These are phyloP conservation scores for Drosophila formosana DNA, from an alignment of 2,888 invertebrate genomes.

Conservation along the genomic window DNA sequence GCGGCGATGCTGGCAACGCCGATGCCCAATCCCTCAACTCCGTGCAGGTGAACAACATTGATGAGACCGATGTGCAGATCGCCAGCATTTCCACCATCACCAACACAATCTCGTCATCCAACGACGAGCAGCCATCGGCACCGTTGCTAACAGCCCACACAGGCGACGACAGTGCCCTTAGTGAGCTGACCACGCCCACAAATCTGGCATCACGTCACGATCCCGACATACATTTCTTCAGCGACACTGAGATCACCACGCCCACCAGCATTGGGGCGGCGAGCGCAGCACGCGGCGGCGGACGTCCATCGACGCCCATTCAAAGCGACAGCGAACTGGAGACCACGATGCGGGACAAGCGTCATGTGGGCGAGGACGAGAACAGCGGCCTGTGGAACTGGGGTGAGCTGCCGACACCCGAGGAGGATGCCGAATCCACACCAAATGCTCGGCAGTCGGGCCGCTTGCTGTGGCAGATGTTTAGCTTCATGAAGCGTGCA, in stretches of 20 bases:
- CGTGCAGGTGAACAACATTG: conserved; percentile 65
- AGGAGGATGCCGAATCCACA: conserved; percentile 61
- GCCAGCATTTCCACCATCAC: conserved; percentile 73
- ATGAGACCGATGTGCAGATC: conserved; percentile 70
- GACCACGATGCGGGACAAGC: conserved; percentile 86
- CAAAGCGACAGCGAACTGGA: conserved; percentile 98
- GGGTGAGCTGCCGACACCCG: conserved; percentile 91
- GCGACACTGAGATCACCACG: conserved; percentile 94
- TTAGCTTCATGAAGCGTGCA: conserved; percentile 95
- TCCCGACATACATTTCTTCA: conserved; percentile 94
- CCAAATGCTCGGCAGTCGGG: conserved; percentile 86
- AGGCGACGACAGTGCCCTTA: conserved; percentile 74
- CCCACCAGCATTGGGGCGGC: conserved; percentile 87
- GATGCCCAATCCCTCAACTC: conserved; percentile 45
- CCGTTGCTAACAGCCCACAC: conserved; percentile 66
- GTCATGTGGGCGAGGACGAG: conserved; percentile 75
- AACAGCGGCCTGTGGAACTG: conserved; percentile 91
- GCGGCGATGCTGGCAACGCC: conserved; percentile 53
- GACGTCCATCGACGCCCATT: conserved; percentile 92
- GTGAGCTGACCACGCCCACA: conserved; percentile 76
- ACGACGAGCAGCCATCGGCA: conserved; percentile 78
- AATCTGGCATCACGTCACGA: conserved; percentile 82
- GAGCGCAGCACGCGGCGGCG: conserved; percentile 87
- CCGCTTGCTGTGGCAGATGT: conserved; percentile 93
- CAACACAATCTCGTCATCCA: conserved; percentile 81